These are phyloP conservation scores for Papilio elwesi DNA, from an alignment of 2,888 invertebrate genomes.

Conservation along the genomic window DNA sequence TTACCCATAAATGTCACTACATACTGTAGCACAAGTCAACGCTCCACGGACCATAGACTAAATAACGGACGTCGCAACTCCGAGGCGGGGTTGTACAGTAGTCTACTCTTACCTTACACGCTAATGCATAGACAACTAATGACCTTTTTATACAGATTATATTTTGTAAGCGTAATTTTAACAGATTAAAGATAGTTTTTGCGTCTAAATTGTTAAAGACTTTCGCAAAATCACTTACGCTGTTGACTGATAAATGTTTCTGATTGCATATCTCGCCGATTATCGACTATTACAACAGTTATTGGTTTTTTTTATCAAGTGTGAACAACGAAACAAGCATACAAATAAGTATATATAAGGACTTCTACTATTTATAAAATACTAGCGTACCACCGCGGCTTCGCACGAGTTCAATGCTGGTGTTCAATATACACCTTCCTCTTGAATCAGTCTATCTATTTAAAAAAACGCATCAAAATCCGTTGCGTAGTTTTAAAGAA, in stretches of 20 bases:
- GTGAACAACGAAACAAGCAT: too few species aligned
- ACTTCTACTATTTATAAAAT: too few species aligned
- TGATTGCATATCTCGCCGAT: background rate
- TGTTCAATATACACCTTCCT: too few species aligned
- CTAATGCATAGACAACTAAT: background rate
- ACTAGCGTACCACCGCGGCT: too few species aligned
- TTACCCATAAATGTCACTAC: background rate
- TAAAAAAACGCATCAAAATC: too few species aligned
- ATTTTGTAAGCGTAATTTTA: slow-evolving; percentile 3
- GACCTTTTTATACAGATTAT: slow-evolving; percentile 4
- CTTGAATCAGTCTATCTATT: too few species aligned
- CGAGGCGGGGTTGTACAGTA: background rate
- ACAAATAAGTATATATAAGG: too few species aligned
- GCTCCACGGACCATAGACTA: background rate
- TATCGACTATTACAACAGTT: background rate
- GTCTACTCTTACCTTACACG: background rate
- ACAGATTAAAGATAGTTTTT: slow-evolving; percentile 19
- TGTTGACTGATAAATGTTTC: too few species aligned
- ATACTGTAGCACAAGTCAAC: background rate
- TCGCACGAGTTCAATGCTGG: too few species aligned
- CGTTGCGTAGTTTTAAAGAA: too few species aligned
- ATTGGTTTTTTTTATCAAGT: too few species aligned
- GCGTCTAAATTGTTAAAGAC: slow-evolving; percentile 1
- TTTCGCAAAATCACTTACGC: background rate
- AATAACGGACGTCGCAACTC: background rate